These are phyloP conservation scores for Drosophila peninsularis DNA, from an alignment of 2,888 invertebrate species.

Conservation along the genomic window DNA sequence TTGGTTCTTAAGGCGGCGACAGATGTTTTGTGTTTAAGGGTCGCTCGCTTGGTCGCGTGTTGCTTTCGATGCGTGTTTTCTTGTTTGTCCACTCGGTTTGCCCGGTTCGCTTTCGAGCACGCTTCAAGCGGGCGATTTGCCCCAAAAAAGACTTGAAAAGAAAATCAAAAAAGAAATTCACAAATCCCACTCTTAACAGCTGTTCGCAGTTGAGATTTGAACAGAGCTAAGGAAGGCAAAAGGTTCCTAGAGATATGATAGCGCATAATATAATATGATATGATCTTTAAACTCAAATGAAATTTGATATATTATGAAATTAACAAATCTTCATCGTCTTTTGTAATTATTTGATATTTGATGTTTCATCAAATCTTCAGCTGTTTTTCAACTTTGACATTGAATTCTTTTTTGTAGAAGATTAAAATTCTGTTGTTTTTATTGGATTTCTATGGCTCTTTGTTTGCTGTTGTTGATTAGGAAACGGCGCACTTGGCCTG, in stretches of 20 bases:
- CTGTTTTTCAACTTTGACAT: conserved; percentile 6
- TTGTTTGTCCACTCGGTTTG: conserved; percentile 33
- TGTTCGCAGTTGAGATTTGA: conserved; percentile 12
- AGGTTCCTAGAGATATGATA: too few relatives aligned
- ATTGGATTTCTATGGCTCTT: conserved; percentile 9
- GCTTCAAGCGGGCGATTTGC: conserved; percentile 24
- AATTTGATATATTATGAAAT: conserved; percentile 5
- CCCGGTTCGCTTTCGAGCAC: conserved; percentile 19
- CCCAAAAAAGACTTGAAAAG: background rate
- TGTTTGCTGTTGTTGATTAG: conserved; percentile 29
- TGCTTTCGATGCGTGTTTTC: conserved; percentile 45
- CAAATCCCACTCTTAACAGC: conserved; percentile 19
- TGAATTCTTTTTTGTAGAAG: conserved; percentile 5
- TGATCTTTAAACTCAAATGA: background rate
- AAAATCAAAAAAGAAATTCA: conserved; percentile 3
- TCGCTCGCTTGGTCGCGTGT: conserved; percentile 46
- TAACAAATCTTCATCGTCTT: too few relatives aligned
- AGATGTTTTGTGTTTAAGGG: conserved; percentile 58
- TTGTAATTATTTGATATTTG: conserved; percentile 1
- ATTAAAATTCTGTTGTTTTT: conserved; percentile 12
- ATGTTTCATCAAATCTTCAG: conserved; percentile 2
- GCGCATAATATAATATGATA: background rate
- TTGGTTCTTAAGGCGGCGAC: conserved; percentile 36
- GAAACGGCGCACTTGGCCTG: conserved; percentile 41
- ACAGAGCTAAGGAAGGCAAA: too few relatives aligned